phyloP scores from a whole-genome alignment of 2,888 invertebrate genomes.

The Trissonchulus latispiculum region DNA sequence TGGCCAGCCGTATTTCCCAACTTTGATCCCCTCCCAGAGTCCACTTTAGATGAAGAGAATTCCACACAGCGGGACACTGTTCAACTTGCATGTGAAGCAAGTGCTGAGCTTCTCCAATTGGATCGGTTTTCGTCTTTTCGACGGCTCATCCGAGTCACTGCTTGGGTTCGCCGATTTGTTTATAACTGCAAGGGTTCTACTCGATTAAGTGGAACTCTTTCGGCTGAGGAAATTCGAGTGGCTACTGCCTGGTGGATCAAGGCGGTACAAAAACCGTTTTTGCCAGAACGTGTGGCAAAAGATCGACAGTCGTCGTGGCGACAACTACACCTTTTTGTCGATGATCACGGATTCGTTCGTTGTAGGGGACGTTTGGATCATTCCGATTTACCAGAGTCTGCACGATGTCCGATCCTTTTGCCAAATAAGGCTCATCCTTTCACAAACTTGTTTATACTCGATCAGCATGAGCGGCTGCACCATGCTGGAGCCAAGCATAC shows the following conservation, averaged over 20 bases:
- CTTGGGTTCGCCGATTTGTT: background rate
- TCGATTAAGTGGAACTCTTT: background rate
- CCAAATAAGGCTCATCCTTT: background rate
- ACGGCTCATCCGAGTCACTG: background rate
- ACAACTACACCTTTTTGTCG: background rate
- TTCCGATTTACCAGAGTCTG: background rate
- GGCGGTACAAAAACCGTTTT: background rate
- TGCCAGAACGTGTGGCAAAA: background rate
- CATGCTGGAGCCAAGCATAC: conserved; percentile 4
- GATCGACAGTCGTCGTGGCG: background rate
- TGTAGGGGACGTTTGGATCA: background rate
- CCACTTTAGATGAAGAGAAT: too few species aligned
- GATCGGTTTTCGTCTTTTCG: background rate
- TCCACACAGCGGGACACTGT: background rate
- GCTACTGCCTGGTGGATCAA: background rate
- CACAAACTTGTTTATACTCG: background rate
- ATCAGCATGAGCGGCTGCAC: background rate
- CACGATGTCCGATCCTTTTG: background rate
- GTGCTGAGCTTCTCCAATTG: background rate
- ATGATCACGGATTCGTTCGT: background rate
- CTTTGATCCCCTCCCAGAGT: too few species aligned
- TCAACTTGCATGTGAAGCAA: background rate
- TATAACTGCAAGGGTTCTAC: background rate
- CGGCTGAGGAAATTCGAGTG: background rate
- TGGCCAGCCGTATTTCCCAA: too few species aligned